A percentile compares a stretch with the other conserved stretches of the same genome.
Evolutionary conservation across 1,140 invertebrate species (phyloP).

Genomic region (Pogonognathellus flavescens): DNA sequence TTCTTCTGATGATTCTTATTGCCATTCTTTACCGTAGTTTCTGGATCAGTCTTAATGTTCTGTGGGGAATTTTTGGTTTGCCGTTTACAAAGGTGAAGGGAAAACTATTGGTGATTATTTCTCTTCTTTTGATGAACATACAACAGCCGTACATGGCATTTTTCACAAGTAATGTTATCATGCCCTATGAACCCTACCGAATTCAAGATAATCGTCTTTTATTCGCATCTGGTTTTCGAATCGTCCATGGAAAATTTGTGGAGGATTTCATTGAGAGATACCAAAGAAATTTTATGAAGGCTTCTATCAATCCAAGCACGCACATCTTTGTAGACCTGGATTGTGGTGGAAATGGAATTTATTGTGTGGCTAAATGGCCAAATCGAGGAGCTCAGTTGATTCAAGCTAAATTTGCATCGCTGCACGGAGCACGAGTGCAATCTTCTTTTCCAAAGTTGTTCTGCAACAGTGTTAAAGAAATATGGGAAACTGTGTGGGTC

Average conservation of each 20-base stretch:
- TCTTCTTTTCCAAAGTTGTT: not conserved
- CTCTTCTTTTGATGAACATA: not conserved
- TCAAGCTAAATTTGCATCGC: not conserved
- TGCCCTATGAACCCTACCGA: slow-evolving; percentile 1
- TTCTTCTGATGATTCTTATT: not conserved
- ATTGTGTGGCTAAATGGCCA: not conserved
- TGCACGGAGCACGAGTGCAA: not conserved
- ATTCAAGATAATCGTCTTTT: not conserved
- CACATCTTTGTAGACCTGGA: not conserved
- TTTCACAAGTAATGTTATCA: slow-evolving; percentile 40
- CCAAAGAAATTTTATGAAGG: not conserved
- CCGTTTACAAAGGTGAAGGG: not conserved
- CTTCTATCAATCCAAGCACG: not conserved
- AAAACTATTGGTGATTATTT: not conserved
- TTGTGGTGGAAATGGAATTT: not conserved
- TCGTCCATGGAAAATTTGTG: not conserved
- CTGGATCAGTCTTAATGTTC: slow-evolving; percentile 39
- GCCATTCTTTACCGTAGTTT: slow-evolving; percentile 1
- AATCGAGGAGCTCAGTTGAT: not conserved
- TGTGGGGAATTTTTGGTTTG: slow-evolving; percentile 51
- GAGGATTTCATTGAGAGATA: not conserved
- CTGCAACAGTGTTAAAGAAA: not conserved
- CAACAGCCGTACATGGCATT: slow-evolving; percentile 17
- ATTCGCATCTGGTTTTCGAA: not conserved
- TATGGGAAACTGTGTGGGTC: not conserved